These are phyloP conservation scores for Dreissena rostriformis DNA, from an alignment of 1,140 invertebrate genomes.

Conservation along the genomic window DNA sequence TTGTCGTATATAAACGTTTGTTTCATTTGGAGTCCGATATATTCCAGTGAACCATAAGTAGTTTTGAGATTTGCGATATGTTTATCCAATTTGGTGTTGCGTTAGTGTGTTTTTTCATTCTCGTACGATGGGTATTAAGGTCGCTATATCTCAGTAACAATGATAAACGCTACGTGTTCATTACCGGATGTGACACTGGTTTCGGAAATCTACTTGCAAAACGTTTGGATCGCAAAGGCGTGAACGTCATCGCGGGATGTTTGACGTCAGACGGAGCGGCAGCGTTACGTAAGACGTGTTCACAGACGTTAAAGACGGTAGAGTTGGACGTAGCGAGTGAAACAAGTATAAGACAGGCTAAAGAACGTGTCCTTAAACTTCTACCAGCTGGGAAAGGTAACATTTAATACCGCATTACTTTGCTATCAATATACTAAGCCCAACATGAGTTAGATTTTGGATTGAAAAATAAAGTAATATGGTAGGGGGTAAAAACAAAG, in stretches of 20 bases:
- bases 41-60: too few relatives aligned
- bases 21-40: too few relatives aligned
- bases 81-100: too few relatives aligned
- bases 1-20: too few relatives aligned
- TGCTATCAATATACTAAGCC: too few relatives aligned
- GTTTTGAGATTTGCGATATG: too few relatives aligned
- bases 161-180: conserved; percentile 72
- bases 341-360: conserved; percentile 24
- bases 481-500: too few relatives aligned
- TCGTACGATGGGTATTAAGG: conserved; percentile 15
- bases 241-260: conserved; percentile 81
- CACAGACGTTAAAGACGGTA: not conserved
- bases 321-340: conserved; percentile 35
- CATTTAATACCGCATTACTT: too few relatives aligned
- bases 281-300: not conserved
- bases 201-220: conserved; percentile 81
- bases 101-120: not conserved
- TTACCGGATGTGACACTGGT: conserved; percentile 83
- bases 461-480: too few relatives aligned
- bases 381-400: conserved; percentile 32
- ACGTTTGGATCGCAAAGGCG: conserved; percentile 77
- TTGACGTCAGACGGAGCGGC: conserved; percentile 59
- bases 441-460: too few relatives aligned
- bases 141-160: conserved; percentile 7
- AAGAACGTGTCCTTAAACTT: not conserved